phyloP scores from a whole-genome alignment of 2,888 invertebrate genomes.

The Drosophila neutralis region DNA sequence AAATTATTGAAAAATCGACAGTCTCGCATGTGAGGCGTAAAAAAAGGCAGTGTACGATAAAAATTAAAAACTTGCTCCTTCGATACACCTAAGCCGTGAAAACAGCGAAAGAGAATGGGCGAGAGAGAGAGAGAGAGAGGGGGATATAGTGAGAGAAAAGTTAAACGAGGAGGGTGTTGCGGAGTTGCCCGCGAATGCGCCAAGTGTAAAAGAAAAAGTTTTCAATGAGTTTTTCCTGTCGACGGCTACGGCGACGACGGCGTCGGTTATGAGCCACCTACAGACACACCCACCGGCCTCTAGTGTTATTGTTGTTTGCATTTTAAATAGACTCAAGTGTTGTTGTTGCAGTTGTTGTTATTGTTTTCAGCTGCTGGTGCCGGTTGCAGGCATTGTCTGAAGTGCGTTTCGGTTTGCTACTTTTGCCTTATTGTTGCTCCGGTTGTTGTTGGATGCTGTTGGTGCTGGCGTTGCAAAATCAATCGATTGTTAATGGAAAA shows the following conservation, averaged over 20 bases:
- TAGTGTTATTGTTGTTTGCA: constrained; percentile 77
- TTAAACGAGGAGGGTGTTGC: constrained; percentile 12
- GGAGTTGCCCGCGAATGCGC: constrained; percentile 61
- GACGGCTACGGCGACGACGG: constrained; percentile 45
- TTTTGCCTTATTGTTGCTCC: constrained; percentile 59
- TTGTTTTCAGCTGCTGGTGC: constrained; percentile 40
- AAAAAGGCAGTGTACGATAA: constrained; percentile 52
- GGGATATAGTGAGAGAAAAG: constrained; percentile 6
- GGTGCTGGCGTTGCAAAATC: constrained; percentile 78
- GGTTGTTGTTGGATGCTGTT: constrained; percentile 54
- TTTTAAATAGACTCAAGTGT: constrained; percentile 80
- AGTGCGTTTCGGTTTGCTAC: constrained; percentile 76
- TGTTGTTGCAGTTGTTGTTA: constrained; percentile 54
- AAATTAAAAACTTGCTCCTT: constrained; percentile 82
- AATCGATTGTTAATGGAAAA: constrained; percentile 85
- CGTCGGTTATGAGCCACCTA: constrained; percentile 74
- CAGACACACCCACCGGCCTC: constrained; percentile 34
- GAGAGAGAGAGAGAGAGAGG: neutral
- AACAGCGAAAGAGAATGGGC: neutral
- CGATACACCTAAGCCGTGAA: constrained; percentile 58
- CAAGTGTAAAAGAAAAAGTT: constrained; percentile 81
- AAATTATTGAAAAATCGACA: constrained; percentile 13
- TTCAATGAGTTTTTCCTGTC: constrained; percentile 83
- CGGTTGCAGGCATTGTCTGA: constrained; percentile 78
- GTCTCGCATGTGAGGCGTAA: constrained; percentile 13